phyloP scores from a whole-genome alignment of 2,797 vertebrate genomes.

The Mastacembelus armatus region DNA sequence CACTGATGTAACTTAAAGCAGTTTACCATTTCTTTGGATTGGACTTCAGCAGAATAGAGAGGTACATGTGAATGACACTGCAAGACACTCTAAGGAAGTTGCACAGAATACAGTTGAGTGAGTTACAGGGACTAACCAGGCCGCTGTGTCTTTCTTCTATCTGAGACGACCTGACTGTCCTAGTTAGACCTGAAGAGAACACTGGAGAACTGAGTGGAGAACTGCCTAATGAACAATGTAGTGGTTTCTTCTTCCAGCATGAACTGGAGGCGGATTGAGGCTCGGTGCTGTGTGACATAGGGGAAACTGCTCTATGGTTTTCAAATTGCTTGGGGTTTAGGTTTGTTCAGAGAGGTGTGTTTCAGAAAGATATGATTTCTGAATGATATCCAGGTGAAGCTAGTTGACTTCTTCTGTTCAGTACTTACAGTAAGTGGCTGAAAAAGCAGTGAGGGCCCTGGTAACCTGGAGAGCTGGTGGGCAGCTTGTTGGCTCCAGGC shows the following conservation, averaged over 20 bases:
- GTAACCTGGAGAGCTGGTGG: conserved; percentile 47
- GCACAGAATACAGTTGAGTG: not conserved
- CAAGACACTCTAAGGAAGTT: not conserved
- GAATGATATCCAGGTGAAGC: not conserved
- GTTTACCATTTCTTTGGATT: not conserved
- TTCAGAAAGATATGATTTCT: not conserved
- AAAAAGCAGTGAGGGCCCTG: conserved; percentile 5
- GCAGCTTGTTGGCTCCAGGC: conserved; percentile 55
- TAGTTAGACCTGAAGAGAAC: conserved; percentile 32
- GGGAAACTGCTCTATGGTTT: not conserved
- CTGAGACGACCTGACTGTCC: conserved; percentile 36
- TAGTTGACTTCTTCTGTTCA: conserved; percentile 9
- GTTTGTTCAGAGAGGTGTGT: conserved; percentile 1
- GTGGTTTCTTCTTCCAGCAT: conserved; percentile 7
- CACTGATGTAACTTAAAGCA: too few relatives aligned
- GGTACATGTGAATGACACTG: not conserved
- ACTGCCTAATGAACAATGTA: conserved; percentile 24
- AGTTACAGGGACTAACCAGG: conserved; percentile 14
- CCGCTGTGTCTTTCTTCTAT: conserved; percentile 32
- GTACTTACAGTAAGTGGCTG: conserved; percentile 6
- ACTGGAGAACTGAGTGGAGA: conserved; percentile 25
- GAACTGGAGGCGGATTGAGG: not conserved
- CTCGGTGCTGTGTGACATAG: conserved; percentile 10
- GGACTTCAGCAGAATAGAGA: not conserved
- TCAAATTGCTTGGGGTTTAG: not conserved